Conservation (phyloP, 2,797 vertebrate species). For the Sebastiscus albofasciatus region DNA sequence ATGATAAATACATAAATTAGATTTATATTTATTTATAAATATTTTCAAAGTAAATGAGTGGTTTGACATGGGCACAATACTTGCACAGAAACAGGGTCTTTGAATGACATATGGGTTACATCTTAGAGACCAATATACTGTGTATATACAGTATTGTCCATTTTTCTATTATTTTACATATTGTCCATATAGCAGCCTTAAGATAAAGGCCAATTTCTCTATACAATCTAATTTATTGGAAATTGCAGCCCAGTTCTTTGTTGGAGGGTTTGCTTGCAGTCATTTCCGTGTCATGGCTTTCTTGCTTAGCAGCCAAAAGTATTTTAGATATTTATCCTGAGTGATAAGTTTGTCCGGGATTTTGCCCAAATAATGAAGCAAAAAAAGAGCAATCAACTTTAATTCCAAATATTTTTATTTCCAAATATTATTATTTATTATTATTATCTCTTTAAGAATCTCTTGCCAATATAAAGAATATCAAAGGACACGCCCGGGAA, state of each 20-base stretch:
- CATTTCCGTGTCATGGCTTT: neutral
- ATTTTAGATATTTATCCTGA: neutral
- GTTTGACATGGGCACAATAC: neutral
- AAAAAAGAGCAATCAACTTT: neutral
- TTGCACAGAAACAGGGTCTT: neutral
- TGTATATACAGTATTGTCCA: neutral
- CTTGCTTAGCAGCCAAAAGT: neutral
- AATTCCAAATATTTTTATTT: neutral
- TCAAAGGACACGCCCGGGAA: neutral
- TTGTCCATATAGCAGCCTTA: neutral
- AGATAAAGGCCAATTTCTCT: neutral
- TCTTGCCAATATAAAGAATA: neutral
- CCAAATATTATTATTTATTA: no score
- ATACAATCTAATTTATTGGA: neutral
- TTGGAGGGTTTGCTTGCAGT: neutral
- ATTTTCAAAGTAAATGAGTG: neutral
- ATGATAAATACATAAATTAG: neutral
- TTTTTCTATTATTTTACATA: neutral
- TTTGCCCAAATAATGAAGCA: neutral
- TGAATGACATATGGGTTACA: neutral
- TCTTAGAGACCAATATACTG: neutral
- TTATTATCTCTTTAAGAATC: neutral
- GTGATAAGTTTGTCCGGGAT: fast-evolving
- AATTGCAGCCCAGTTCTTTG: neutral
- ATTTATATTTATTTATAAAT: no score